These are phyloP conservation scores for Pseudoatta argentina DNA, from an alignment of 1,140 invertebrate genomes.

Conservation along the genomic window DNA sequence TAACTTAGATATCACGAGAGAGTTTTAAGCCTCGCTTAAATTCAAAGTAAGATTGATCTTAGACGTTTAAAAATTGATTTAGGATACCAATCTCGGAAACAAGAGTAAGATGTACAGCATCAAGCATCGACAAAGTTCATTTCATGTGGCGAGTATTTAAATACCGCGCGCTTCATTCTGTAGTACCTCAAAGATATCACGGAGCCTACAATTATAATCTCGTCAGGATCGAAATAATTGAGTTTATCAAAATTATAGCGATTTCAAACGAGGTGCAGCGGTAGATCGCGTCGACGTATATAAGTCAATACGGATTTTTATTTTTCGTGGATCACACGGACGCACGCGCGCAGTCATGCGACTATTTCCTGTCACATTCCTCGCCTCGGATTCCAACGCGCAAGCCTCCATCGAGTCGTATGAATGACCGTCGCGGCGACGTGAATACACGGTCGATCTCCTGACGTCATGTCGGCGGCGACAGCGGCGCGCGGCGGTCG, in stretches of 20 bases:
- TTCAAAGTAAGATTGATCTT: no score
- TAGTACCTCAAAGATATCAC: neutral
- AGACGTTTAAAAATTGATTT: neutral
- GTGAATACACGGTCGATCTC: conserved; percentile 70
- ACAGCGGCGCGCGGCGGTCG: conserved; percentile 75
- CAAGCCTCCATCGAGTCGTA: conserved; percentile 64
- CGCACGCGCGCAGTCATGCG: conserved; percentile 51
- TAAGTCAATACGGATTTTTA: conserved; percentile 27
- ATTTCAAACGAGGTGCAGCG: neutral
- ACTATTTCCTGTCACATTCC: conserved; percentile 62
- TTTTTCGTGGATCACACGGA: neutral
- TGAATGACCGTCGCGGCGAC: conserved; percentile 73
- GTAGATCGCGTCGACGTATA: neutral
- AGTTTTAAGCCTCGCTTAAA: no score
- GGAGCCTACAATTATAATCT: conserved; percentile 7
- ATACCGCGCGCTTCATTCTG: neutral
- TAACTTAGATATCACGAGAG: neutral
- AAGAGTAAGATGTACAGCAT: no score
- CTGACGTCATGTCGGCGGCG: conserved; percentile 76
- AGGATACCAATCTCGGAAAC: neutral
- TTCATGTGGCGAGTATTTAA: neutral
- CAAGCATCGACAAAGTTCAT: no score
- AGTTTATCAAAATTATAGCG: neutral
- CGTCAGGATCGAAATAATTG: neutral
- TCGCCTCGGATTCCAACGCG: conserved; percentile 58